Evolutionary conservation across 2,888 invertebrate species (phyloP), one percentile per base, ranked within the genome.

Genomic region (Dastarcus helophoroides): DNA sequence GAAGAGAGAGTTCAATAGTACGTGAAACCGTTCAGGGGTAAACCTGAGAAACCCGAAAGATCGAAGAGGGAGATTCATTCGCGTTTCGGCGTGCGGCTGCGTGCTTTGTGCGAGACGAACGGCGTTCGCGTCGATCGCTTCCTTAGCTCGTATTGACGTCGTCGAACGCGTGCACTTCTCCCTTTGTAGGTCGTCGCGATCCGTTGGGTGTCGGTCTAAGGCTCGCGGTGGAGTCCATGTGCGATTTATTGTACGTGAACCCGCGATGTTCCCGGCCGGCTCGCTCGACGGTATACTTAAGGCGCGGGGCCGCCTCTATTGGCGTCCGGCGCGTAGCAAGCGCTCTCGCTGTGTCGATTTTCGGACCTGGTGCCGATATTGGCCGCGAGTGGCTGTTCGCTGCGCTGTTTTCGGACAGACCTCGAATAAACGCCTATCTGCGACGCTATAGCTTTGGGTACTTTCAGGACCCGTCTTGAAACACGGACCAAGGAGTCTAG

Each of bases 401-500:
- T 33, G 37, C 35, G 37, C 32, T 17, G 32, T 27, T 37, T 41
- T 43, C 43, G 40, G 36, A 43, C 41, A 38, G 44, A 40, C 43
- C 39, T 37, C 26, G 31, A 14, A 6, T 7, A 29, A 29, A 30
- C 35, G 43, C 53, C 51, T 38, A 50, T 53, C 51, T 36, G 50
- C 53, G 49, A 52, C 50, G 53, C 52, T 56, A 51, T 47, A 50
- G 55, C 52, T 56, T 56, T 53, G 53, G 55, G 49, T 40, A 47
- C 42, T 45, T 44, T 44, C 65, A 64, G 70, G 74, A 72, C 74
- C 76, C 75, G 76, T 76, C 76, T 77, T 76, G 76, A 76, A 77
- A 76, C 73, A 77, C 73, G 73, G 73, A 75, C 75, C 73, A 74
- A 74, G 73, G 71, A 76, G 74, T 74, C 68, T 69, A 73, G 66